phyloP scores from a whole-genome alignment of 2,113 vertebrate species.

The Azemiops feae region DNA sequence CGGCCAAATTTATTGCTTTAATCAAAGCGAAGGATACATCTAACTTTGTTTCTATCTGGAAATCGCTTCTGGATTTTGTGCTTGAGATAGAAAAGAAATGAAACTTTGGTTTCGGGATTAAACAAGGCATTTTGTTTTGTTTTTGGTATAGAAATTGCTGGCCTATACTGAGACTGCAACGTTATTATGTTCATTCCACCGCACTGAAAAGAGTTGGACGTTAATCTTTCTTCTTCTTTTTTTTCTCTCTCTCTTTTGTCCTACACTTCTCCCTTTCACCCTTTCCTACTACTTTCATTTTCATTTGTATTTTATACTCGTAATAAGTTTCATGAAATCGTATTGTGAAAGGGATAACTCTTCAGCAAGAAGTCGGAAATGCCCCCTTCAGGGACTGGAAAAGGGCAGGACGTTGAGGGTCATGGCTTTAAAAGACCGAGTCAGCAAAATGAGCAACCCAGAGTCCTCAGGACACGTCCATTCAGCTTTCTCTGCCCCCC shows the following conservation, averaged over 20 bases:
- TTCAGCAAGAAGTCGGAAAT: neutral
- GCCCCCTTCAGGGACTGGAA: accelerated
- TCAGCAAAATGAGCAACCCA: conserved; percentile 51
- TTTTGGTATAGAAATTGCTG: neutral
- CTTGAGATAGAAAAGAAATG: neutral
- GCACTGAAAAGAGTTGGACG: neutral
- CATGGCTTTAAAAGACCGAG: conserved; percentile 33
- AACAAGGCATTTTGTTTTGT: neutral
- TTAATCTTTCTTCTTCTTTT: neutral
- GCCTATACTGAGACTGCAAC: neutral
- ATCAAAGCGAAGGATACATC: neutral
- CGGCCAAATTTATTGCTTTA: neutral
- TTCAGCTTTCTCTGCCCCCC: conserved; percentile 25
- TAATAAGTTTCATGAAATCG: neutral
- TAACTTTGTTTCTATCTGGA: neutral
- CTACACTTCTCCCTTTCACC: too few species aligned
- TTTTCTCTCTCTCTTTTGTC: too few species aligned
- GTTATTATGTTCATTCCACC: neutral
- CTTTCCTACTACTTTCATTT: neutral
- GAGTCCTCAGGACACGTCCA: conserved; percentile 45
- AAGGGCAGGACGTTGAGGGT: neutral
- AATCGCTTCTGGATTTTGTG: neutral
- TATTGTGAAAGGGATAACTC: neutral
- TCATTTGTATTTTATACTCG: neutral
- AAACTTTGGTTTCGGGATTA: neutral